Conservation (phyloP, 2,888 invertebrate genomes). For the Pomacea canaliculata region DNA sequence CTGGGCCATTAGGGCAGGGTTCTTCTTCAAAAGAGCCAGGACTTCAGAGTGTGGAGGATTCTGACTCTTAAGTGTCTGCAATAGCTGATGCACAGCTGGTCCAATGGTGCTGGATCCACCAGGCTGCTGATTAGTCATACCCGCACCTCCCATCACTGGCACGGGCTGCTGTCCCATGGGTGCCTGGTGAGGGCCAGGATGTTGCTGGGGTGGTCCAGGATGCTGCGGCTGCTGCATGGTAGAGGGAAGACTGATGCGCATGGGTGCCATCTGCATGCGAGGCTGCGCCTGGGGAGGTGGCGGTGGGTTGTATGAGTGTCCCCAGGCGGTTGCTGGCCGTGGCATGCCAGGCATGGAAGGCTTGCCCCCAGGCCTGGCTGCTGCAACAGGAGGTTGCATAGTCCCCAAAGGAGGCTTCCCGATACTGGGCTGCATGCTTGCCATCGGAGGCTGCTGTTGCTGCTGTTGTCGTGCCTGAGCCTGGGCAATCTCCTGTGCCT, state of each 20-base stretch:
- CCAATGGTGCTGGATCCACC: conserved; percentile 34
- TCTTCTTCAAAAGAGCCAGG: conserved; percentile 90
- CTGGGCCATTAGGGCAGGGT: conserved; percentile 95
- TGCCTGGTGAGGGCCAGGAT: conserved; percentile 30
- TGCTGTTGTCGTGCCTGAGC: conserved; percentile 42
- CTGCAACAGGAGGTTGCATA: conserved; percentile 52
- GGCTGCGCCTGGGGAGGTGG: conserved; percentile 28
- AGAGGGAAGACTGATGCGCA: conserved; percentile 39
- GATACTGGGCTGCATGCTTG: conserved; percentile 39
- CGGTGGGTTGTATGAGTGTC: conserved; percentile 11
- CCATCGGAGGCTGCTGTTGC: conserved; percentile 7
- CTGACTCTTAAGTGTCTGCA: conserved; percentile 90
- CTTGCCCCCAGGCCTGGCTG: conserved; percentile 29
- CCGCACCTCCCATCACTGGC: conserved; percentile 48
- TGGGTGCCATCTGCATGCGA: conserved; percentile 36
- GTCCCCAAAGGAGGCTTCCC: conserved; percentile 40
- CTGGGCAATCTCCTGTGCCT: conserved; percentile 61
- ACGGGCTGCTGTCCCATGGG: conserved; percentile 41
- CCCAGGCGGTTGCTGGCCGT: conserved; percentile 30
- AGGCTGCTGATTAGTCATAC: conserved; percentile 53
- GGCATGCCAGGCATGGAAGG: conserved; percentile 28
- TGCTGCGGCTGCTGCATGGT: conserved; percentile 46
- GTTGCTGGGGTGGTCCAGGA: conserved; percentile 46
- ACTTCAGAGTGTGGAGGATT: conserved; percentile 91
- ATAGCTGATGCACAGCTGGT: conserved; percentile 75